A percentile compares a stretch with the other conserved stretches of the same genome.
Conservation (phyloP, 2,797 vertebrate species). For the Pterois miles region DNA sequence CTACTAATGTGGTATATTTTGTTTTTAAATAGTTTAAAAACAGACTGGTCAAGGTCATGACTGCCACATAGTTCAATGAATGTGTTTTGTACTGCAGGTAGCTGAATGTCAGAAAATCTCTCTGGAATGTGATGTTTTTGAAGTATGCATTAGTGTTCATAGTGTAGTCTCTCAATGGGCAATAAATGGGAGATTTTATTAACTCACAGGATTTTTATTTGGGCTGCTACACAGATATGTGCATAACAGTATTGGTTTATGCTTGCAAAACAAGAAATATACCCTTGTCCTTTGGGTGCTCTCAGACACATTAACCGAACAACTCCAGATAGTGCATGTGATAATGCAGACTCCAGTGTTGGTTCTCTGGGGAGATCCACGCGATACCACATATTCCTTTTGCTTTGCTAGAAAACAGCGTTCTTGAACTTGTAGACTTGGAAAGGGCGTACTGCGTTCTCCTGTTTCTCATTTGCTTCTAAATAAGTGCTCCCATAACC, state of each 20-base stretch:
- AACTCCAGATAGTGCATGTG: constrained; percentile 8
- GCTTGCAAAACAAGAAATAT: constrained; percentile 9
- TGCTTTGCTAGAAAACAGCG: constrained; percentile 20
- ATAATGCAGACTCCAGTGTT: constrained; percentile 19
- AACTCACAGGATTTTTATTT: not conserved
- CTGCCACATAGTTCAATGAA: not conserved
- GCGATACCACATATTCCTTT: constrained; percentile 36
- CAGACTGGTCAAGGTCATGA: not conserved
- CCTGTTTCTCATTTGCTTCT: constrained; percentile 5
- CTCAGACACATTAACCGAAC: constrained; percentile 17
- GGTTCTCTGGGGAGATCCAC: constrained; percentile 1
- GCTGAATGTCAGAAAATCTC: not conserved
- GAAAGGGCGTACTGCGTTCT: not conserved
- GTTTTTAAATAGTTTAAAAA: not conserved
- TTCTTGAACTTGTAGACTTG: constrained; percentile 31
- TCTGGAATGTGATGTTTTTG: not conserved
- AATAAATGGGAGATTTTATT: not conserved
- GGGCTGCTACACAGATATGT: not conserved
- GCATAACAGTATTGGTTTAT: not conserved
- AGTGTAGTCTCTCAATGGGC: not conserved
- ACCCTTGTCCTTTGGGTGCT: not conserved
- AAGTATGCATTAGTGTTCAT: not conserved
- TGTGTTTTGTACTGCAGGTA: not conserved
- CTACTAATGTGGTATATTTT: not conserved
- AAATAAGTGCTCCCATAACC: constrained; percentile 2